phyloP scores from a whole-genome alignment of 2,888 invertebrate species.

The Colostygia pectinataria region DNA sequence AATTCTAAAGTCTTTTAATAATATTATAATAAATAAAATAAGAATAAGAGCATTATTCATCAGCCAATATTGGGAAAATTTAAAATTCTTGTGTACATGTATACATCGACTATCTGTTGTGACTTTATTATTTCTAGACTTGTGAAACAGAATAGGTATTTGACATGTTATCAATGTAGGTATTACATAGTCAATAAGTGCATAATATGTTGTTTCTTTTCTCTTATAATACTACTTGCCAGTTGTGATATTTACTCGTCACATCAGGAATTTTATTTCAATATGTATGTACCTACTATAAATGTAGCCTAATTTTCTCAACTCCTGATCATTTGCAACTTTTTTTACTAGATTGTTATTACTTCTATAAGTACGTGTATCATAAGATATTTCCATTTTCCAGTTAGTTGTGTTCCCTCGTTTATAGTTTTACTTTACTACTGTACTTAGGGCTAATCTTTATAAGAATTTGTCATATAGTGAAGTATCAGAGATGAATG shows the following conservation, averaged over 20 bases:
- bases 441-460: conserved; percentile 73
- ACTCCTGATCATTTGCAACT: conserved; percentile 38
- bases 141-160: neutral
- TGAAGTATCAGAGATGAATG: conserved; percentile 53
- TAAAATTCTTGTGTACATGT: conserved; percentile 8
- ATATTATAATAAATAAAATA: conserved; percentile 62
- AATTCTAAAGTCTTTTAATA: conserved; percentile 56
- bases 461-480: conserved; percentile 54
- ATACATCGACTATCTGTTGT: conserved; percentile 4
- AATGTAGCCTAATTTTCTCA: conserved; percentile 1
- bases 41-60: conserved; percentile 48
- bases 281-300: neutral
- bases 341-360: conserved; percentile 49
- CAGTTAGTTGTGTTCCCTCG: conserved; percentile 54
- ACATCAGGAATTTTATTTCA: conserved; percentile 4
- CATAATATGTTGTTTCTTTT: neutral
- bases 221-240: neutral
- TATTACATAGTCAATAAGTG: neutral
- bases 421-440: conserved; percentile 54
- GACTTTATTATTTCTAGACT: conserved; percentile 5
- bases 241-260: conserved; percentile 19
- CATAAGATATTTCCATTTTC: conserved; percentile 50
- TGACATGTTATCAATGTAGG: conserved; percentile 2
- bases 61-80: conserved; percentile 18
- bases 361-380: conserved; percentile 51